These are phyloP conservation scores for Potorous gilbertii DNA, from an alignment of 2,797 vertebrate genomes.

Conservation along the genomic window DNA sequence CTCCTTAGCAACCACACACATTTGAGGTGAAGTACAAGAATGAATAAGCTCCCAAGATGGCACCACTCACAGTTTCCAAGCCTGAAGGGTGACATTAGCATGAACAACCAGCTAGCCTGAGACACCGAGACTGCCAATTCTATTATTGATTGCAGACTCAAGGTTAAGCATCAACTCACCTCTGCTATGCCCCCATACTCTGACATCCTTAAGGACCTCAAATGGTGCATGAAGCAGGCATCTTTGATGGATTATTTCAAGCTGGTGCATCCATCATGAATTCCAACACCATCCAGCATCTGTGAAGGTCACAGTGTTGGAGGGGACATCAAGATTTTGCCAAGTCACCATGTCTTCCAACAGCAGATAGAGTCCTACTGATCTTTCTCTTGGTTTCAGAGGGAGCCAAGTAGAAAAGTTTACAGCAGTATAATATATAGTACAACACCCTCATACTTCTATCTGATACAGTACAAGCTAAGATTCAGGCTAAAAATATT, in stretches of 20 bases:
- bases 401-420: background rate
- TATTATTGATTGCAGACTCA: background rate
- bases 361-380: background rate
- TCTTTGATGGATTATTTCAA: background rate
- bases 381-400: background rate
- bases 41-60: background rate
- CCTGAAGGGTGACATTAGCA: background rate
- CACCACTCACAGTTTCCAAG: background rate
- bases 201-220: background rate
- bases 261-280: background rate
- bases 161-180: background rate
- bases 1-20: background rate
- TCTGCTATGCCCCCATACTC: background rate
- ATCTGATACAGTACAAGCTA: background rate
- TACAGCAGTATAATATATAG: background rate
- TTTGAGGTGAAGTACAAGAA: background rate
- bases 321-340: background rate
- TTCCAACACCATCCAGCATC: background rate
- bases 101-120: background rate
- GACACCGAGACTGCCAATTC: background rate
- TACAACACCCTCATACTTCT: background rate
- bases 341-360: background rate
- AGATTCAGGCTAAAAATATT: background rate
- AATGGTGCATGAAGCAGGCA: background rate
- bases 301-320: background rate